Conservation (phyloP, 2,113 vertebrate genomes). For the Rafetus swinhoei region DNA sequence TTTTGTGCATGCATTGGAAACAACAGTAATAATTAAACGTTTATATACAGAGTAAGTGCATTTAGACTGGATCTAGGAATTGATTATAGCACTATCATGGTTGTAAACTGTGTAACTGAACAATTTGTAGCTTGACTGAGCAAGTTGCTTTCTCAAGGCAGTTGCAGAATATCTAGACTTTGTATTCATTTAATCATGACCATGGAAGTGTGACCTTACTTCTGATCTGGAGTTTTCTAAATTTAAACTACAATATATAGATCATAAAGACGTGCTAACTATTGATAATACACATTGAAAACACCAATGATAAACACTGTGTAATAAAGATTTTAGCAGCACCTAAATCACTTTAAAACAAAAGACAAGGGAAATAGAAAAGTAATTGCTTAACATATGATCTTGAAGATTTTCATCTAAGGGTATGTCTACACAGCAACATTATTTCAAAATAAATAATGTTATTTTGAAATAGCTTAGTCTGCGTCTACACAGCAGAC, state of each 20-base stretch:
- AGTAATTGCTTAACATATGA: background rate
- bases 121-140: background rate
- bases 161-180: background rate
- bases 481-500: no score
- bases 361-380: background rate
- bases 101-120: background rate
- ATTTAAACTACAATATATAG: background rate
- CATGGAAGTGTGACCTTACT: background rate
- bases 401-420: background rate
- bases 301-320: background rate
- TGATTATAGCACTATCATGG: background rate
- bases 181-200: background rate
- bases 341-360: background rate
- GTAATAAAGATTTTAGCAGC: background rate
- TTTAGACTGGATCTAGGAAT: background rate
- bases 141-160: background rate
- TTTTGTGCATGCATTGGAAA: background rate
- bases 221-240: background rate
- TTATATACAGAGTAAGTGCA: background rate
- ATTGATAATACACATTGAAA: background rate
- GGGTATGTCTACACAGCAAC: no score
- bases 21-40: background rate
- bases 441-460: no score
- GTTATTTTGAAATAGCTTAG: no score
- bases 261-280: background rate